Conservation (phyloP, 2,797 vertebrate genomes). For the Peromyscus eremicus region DNA sequence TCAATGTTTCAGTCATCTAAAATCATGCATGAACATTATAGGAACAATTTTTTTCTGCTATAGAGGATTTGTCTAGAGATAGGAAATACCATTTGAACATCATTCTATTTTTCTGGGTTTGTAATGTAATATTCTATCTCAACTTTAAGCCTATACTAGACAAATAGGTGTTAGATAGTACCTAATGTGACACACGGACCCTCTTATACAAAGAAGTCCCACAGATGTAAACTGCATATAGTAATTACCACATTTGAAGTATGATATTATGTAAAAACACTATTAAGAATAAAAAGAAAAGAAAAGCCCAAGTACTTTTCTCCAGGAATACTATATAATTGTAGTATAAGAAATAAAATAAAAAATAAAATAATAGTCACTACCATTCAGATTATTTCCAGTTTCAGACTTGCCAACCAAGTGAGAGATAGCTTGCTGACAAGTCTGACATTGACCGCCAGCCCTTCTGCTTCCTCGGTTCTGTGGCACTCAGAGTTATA, state of each 20-base stretch:
- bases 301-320: not conserved
- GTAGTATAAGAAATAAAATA: not conserved
- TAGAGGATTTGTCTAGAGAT: not conserved
- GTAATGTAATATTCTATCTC: not conserved
- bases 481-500: not conserved
- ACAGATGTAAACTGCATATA: not conserved
- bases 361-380: not conserved
- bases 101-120: not conserved
- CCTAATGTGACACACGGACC: not conserved
- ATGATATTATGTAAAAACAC: not conserved
- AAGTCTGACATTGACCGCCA: not conserved
- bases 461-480: not conserved
- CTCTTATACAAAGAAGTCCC: not conserved
- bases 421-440: slow-evolving; percentile 21
- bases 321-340: not conserved
- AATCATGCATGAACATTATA: not conserved
- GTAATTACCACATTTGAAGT: not conserved
- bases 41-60: not conserved
- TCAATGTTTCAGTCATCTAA: not conserved
- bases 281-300: not conserved
- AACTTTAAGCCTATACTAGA: slow-evolving; percentile 24
- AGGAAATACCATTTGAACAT: not conserved
- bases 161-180: not conserved
- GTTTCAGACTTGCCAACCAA: slow-evolving; percentile 71
- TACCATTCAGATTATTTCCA: slow-evolving; percentile 33